Conservation (phyloP, 2,888 invertebrate genomes). For the Mythimna lalbum region DNA sequence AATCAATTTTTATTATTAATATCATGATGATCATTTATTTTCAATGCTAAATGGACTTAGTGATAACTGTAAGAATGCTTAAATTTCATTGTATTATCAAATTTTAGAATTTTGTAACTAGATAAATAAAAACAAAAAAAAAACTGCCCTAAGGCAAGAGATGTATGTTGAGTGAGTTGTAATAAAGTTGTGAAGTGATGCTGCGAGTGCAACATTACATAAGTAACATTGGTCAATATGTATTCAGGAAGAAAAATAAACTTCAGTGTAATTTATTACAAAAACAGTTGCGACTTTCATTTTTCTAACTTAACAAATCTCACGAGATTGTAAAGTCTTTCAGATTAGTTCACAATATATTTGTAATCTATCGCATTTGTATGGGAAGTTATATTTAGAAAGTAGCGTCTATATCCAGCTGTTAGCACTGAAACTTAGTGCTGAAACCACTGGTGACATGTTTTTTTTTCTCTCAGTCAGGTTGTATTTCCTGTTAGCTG, state of each 20-base stretch:
- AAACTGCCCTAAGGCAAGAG: slow-evolving; percentile 81
- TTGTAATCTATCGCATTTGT: too few species aligned
- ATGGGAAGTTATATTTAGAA: too few species aligned
- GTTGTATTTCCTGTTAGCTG: too few species aligned
- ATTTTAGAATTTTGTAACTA: slow-evolving; percentile 88
- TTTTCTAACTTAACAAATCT: slow-evolving; percentile 19
- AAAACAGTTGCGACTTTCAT: slow-evolving; percentile 70
- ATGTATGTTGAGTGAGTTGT: slow-evolving; percentile 87
- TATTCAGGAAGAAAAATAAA: slow-evolving; percentile 90
- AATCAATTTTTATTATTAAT: slow-evolving; percentile 88
- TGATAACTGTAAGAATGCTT: slow-evolving; percentile 88
- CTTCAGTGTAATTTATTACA: slow-evolving; percentile 91
- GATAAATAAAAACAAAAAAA: slow-evolving; percentile 77
- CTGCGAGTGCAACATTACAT: slow-evolving; percentile 77
- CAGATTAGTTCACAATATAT: too few species aligned
- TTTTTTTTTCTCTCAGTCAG: too few species aligned
- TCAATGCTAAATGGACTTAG: slow-evolving; percentile 89
- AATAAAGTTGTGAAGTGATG: slow-evolving; percentile 85
- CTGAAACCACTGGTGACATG: too few species aligned
- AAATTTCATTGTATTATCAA: slow-evolving; percentile 88
- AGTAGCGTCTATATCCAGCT: too few species aligned
- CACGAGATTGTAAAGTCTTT: too few species aligned
- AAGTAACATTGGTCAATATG: slow-evolving; percentile 86
- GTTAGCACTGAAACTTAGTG: too few species aligned
- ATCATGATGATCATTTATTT: slow-evolving; percentile 88